Percentiles rank a stretch among this genome's conserved stretches.
Conservation (phyloP, 1,140 invertebrate genomes). For the Dendrolimus kikuchii region DNA sequence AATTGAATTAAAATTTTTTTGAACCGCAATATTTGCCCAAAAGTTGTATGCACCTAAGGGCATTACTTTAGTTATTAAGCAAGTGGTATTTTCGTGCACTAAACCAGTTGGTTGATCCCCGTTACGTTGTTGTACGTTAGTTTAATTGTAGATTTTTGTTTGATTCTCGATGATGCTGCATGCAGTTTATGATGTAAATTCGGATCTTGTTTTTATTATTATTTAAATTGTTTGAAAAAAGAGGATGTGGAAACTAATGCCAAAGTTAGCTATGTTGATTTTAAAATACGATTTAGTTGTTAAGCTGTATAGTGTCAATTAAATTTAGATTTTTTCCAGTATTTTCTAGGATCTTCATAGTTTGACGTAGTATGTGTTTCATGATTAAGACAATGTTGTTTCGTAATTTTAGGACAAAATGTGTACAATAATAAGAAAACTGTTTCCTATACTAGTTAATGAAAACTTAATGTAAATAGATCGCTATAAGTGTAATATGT, state of each 20-base stretch:
- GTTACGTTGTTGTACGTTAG: constrained; percentile 19
- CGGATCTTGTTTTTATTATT: constrained; percentile 52
- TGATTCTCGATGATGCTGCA: constrained; percentile 49
- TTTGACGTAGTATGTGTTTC: constrained; percentile 55
- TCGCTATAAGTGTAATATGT: constrained; percentile 49
- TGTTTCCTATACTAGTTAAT: constrained; percentile 68
- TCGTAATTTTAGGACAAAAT: constrained; percentile 59
- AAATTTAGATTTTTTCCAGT: constrained; percentile 57
- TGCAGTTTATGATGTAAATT: constrained; percentile 35
- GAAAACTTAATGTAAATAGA: constrained; percentile 50
- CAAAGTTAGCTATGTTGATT: constrained; percentile 71
- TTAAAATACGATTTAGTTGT: constrained; percentile 52
- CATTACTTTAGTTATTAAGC: constrained; percentile 51
- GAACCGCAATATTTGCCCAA: constrained; percentile 61
- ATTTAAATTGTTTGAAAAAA: constrained; percentile 60
- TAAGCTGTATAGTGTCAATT: constrained; percentile 71
- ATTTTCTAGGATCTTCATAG: constrained; percentile 65
- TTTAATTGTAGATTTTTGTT: constrained; percentile 54
- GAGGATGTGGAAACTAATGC: constrained; percentile 63
- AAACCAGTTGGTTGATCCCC: constrained; percentile 45
- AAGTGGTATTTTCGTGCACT: constrained; percentile 53
- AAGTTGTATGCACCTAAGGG: constrained; percentile 47
- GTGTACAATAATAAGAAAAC: constrained; percentile 58
- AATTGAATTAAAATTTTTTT: constrained; percentile 44
- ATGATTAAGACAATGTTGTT: constrained; percentile 42